These are phyloP conservation scores for Dromiciops gliroides DNA, from an alignment of 2,113 vertebrate species.

Conservation along the genomic window DNA sequence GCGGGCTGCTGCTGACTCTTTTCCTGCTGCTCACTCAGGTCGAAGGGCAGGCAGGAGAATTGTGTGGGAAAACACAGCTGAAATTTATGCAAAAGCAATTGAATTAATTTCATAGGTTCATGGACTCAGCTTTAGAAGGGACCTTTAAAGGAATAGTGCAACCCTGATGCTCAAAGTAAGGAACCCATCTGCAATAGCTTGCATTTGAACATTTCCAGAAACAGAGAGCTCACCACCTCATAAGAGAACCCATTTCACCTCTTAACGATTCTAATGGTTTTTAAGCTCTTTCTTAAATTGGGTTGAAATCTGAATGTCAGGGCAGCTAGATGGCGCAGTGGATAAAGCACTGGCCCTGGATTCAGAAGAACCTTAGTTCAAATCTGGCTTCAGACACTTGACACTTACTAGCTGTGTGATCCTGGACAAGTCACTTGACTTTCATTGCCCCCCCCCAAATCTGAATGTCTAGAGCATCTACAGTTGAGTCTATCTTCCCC, in stretches of 20 bases:
- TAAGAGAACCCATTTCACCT: neutral
- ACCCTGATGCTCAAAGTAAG: neutral
- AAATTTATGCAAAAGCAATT: neutral
- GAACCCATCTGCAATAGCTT: neutral
- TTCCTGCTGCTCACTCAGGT: neutral
- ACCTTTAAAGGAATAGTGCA: neutral
- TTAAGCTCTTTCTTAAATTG: neutral
- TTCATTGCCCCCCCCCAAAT: no score
- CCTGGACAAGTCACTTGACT: no score
- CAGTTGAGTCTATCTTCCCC: neutral
- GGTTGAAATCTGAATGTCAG: neutral
- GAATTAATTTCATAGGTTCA: neutral
- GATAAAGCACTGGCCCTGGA: no score
- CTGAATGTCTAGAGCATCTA: neutral
- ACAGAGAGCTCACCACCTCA: neutral
- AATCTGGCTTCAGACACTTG: no score
- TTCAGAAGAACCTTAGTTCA: no score
- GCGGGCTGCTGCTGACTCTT: neutral
- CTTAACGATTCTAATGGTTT: neutral
- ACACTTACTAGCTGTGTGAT: no score
- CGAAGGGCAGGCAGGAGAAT: neutral
- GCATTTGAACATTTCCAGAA: neutral
- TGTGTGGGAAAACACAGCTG: neutral
- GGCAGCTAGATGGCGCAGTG: no score
- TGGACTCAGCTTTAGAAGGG: neutral